Conservation (phyloP, 2,113 vertebrate genomes). For the Muscicapa adusta region DNA sequence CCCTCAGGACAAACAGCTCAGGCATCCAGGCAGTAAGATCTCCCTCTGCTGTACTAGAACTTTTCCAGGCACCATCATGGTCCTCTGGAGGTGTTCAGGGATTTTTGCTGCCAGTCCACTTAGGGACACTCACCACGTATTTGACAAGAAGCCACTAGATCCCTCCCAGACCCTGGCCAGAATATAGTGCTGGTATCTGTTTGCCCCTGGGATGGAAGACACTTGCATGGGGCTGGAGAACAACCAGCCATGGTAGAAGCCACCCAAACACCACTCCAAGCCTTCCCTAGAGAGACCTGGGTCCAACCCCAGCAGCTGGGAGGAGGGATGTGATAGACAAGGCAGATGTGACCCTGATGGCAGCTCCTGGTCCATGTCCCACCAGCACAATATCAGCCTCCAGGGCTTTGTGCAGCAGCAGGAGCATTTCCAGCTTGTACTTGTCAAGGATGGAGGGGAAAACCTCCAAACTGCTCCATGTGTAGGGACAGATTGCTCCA, state of each 20-base stretch:
- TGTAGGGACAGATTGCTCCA: neutral
- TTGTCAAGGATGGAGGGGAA: neutral
- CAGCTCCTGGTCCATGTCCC: neutral
- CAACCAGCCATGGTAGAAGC: neutral
- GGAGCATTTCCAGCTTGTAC: neutral
- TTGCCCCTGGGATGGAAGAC: neutral
- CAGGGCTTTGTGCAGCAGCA: neutral
- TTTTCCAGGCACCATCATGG: neutral
- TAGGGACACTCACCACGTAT: neutral
- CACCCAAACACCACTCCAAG: neutral
- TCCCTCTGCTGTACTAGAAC: neutral
- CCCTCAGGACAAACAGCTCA: neutral
- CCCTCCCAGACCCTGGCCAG: neutral
- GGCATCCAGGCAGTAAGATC: neutral
- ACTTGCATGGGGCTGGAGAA: neutral
- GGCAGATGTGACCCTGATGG: neutral
- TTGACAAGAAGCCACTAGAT: neutral
- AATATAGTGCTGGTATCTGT: neutral
- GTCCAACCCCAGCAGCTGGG: neutral
- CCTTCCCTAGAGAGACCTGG: neutral
- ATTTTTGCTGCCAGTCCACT: neutral
- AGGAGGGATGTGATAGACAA: neutral
- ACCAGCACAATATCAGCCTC: neutral
- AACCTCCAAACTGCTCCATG: accelerated
- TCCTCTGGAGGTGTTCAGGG: neutral